Conservation (phyloP, 2,888 invertebrate genomes). For the Phlogophora meticulosa region DNA sequence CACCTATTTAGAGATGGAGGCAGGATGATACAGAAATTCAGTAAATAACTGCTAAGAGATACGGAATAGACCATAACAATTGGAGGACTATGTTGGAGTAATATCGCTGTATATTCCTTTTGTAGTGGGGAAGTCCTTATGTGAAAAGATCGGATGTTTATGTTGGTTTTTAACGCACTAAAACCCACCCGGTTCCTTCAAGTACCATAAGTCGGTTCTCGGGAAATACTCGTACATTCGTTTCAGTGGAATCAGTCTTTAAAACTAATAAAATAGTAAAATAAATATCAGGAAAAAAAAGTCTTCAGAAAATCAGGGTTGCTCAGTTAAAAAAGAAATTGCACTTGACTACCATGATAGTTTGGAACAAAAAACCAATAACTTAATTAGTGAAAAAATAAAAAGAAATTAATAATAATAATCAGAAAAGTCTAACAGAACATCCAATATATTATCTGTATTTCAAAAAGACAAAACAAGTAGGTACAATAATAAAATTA, state of each 20-base stretch:
- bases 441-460: not conserved
- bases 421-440: not conserved
- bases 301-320: not conserved
- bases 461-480: not conserved
- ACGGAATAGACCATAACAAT: not conserved
- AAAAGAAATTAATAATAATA: not conserved
- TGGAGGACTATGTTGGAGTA: not conserved
- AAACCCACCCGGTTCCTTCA: no score
- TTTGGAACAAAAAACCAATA: no score
- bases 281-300: no score
- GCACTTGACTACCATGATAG: not conserved
- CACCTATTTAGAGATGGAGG: no score
- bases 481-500: conserved; percentile 20
- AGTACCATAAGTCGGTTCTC: no score
- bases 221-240: no score
- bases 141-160: no score
- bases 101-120: not conserved
- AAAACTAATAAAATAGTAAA: no score
- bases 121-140: no score
- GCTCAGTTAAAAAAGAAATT: no score
- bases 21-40: not conserved
- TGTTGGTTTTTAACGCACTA: no score
- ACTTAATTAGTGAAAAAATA: not conserved
- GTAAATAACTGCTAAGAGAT: not conserved
- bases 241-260: no score